A percentile compares a stretch with the other conserved stretches of the same genome.
Conservation (phyloP, 2,888 invertebrate genomes). For the Napeogenes sylphis region DNA sequence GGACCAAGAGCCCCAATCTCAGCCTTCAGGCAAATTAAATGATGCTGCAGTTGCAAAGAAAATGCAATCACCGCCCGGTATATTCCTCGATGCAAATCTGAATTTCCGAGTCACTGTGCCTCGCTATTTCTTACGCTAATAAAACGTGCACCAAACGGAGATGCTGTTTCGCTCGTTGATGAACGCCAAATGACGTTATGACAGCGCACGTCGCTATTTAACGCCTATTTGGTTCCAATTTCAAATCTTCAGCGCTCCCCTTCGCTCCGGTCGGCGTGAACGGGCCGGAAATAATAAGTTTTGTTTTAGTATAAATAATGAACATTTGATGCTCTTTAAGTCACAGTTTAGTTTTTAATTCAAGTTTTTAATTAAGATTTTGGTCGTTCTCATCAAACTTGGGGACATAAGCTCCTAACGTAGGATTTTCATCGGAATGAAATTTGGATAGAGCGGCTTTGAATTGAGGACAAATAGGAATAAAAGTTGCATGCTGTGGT, state of each 20-base stretch:
- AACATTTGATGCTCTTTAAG: conserved; percentile 10
- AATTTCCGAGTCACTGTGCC: conserved; percentile 73
- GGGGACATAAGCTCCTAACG: conserved; percentile 47
- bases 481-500: conserved; percentile 54
- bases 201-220: conserved; percentile 80
- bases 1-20: conserved; percentile 51
- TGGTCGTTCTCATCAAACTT: conserved; percentile 45
- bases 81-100: conserved; percentile 72
- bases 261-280: conserved; percentile 69
- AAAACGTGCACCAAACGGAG: conserved; percentile 75
- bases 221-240: conserved; percentile 82
- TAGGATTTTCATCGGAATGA: conserved; percentile 58
- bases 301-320: conserved; percentile 50
- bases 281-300: conserved; percentile 67
- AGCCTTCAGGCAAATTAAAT: conserved; percentile 66
- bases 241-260: conserved; percentile 77
- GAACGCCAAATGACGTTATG: conserved; percentile 77
- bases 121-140: conserved; percentile 77
- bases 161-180: conserved; percentile 75
- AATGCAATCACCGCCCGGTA: conserved; percentile 73
- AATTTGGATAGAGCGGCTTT: conserved; percentile 56
- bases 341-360: conserved; percentile 19
- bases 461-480: conserved; percentile 57
- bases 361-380: conserved; percentile 49
- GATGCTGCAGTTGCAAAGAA: conserved; percentile 71